Conservation (phyloP, 2,888 invertebrate genomes). For the Epinotia ramella region DNA sequence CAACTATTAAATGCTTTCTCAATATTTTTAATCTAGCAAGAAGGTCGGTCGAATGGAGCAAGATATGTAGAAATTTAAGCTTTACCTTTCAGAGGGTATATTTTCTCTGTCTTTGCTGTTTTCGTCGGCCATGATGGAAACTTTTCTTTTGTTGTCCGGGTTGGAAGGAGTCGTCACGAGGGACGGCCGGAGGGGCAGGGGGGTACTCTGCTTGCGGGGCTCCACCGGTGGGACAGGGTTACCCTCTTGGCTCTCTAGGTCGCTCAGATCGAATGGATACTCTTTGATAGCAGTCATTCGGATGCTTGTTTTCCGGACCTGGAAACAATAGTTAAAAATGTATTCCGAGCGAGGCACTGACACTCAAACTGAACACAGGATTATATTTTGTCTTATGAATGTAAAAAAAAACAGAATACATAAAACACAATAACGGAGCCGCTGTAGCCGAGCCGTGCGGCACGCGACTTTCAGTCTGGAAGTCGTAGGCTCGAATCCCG, state of each 20-base stretch:
- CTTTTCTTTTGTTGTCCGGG: slow-evolving; percentile 83
- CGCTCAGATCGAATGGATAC: slow-evolving; percentile 82
- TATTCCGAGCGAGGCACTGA: not conserved
- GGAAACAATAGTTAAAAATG: slow-evolving; percentile 51
- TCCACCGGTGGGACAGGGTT: slow-evolving; percentile 48
- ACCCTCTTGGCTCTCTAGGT: slow-evolving; percentile 68
- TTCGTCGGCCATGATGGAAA: slow-evolving; percentile 87
- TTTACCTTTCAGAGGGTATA: slow-evolving; percentile 86
- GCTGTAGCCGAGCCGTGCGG: no score
- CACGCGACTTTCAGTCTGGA: no score
- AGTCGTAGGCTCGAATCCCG: no score
- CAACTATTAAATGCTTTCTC: no score
- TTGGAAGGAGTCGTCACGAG: slow-evolving; percentile 49
- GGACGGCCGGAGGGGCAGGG: slow-evolving; percentile 44
- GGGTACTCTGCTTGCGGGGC: slow-evolving; percentile 45
- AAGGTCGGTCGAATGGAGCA: not conserved
- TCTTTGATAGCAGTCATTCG: slow-evolving; percentile 84
- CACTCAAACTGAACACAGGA: not conserved
- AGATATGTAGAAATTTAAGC: not conserved
- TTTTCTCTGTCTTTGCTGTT: slow-evolving; percentile 87
- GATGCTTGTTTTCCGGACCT: slow-evolving; percentile 82
- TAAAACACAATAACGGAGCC: no score
- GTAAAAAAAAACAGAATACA: no score
- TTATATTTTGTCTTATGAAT: no score
- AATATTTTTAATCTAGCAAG: no score